Percentiles rank a stretch among this genome's conserved stretches.
Conservation (phyloP, 2,888 invertebrate species). For the Pecten maximus region DNA sequence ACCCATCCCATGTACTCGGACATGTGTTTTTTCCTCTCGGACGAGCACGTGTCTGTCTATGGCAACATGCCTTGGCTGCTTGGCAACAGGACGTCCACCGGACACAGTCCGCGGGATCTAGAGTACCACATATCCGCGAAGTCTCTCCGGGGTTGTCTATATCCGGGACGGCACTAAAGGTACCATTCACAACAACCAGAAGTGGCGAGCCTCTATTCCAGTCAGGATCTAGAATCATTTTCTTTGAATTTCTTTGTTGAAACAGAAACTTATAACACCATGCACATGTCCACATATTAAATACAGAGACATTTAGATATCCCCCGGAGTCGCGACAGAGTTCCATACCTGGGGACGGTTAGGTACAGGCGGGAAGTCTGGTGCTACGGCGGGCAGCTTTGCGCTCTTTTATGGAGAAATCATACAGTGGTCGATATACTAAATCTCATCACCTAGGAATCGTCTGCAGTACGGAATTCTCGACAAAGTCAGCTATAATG, state of each 20-base stretch:
- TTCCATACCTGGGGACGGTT: background rate
- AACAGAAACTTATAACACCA: constrained; percentile 71
- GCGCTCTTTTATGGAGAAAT: background rate
- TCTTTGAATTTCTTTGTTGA: constrained; percentile 49
- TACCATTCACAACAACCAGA: background rate
- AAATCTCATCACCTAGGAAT: background rate
- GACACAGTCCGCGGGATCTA: constrained; percentile 60
- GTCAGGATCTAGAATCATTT: constrained; percentile 35
- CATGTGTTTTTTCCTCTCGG: constrained; percentile 55
- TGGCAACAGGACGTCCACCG: constrained; percentile 68
- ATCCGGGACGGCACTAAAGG: constrained; percentile 56
- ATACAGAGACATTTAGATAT: constrained; percentile 52
- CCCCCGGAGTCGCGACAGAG: constrained; percentile 57
- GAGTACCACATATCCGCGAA: constrained; percentile 57
- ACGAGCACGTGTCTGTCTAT: constrained; percentile 58
- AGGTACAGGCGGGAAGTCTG: background rate
- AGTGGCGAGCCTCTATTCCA: constrained; percentile 39
- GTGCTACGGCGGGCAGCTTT: background rate
- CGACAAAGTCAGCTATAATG: background rate
- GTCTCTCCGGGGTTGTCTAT: constrained; percentile 59
- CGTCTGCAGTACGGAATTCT: background rate
- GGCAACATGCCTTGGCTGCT: constrained; percentile 64
- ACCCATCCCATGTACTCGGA: constrained; percentile 75
- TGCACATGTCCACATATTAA: constrained; percentile 63
- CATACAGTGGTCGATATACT: background rate